A percentile compares a stretch with the other conserved stretches of the same genome.
These are phyloP conservation scores for Drepana arcuata DNA, from an alignment of 1,140 invertebrate genomes.

Conservation along the genomic window DNA sequence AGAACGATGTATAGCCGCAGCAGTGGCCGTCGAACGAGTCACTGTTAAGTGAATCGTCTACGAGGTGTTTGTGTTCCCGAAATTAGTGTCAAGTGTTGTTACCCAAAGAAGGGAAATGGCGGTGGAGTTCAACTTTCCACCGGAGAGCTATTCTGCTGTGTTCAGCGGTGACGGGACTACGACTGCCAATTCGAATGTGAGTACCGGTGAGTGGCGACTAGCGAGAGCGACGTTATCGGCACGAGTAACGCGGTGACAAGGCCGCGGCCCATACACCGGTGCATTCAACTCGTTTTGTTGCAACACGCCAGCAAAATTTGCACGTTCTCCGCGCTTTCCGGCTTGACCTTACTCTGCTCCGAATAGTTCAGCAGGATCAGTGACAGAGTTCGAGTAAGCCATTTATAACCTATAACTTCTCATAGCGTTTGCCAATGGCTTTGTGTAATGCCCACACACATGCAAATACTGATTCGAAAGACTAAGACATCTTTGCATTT, in stretches of 20 bases:
- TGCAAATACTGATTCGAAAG: no score
- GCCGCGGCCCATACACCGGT: slow-evolving; percentile 39
- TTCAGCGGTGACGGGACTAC: slow-evolving; percentile 38
- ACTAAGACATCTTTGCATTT: no score
- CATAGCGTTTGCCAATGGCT: no score
- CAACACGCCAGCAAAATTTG: slow-evolving; percentile 9
- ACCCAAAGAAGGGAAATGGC: slow-evolving; percentile 26
- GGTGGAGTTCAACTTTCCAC: slow-evolving; percentile 48
- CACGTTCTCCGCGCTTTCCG: not conserved
- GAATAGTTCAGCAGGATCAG: no score
- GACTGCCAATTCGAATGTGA: slow-evolving; percentile 41
- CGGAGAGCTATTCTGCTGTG: slow-evolving; percentile 59
- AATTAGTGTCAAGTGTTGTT: not conserved
- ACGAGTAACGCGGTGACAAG: slow-evolving; percentile 46
- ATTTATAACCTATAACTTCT: no score
- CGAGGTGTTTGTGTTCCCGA: not conserved
- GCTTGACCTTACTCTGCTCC: no score
- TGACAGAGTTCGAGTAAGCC: no score
- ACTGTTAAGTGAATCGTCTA: not conserved
- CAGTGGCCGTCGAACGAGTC: not conserved
- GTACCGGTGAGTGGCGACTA: slow-evolving; percentile 40
- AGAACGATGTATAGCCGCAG: no score
- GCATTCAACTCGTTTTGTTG: slow-evolving; percentile 46
- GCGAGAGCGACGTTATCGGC: slow-evolving; percentile 11
- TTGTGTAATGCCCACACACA: no score